Evolutionary conservation across 1,140 invertebrate genomes (phyloP), one percentile per base, ranked within the genome.

Genomic region (Ctenoplectra terminalis): DNA sequence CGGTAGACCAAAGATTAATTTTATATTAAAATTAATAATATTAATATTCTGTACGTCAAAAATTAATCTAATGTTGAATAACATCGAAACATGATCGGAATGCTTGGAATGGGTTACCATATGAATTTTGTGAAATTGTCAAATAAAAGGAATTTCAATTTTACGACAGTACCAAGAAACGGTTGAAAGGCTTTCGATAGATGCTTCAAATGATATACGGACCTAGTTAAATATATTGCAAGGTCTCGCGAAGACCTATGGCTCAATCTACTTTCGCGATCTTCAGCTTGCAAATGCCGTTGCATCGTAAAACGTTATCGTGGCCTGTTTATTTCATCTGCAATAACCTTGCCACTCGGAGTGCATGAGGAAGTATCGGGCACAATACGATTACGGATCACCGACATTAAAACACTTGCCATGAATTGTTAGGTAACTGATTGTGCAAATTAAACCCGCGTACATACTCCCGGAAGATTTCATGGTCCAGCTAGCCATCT

Each of bases 371-470:
- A 72, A 63, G 43, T 60, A 13, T 63, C 56, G 26, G 17, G 8
- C 3, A 31, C 76, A 50, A 50, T 79, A 50, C 56, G 31, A 60
- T 73, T 63, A 63, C 69, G 29, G 26, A 73, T 79, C 56, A 61
- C 43, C 69, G 77, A 50, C 77, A 64, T 73, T 80, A 54, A 64
- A 73, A 80, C 77, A 80, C 69, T 80, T 71, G 46, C 77, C 58
- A 13, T 26, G 58, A 63, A 73, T 56, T 63, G 67, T 79, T 72
- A 29, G 67, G 11, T 72, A 63, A 79, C 56, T 63, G 76, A 80
- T 80, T 34, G 77, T n/a, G 48, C 46, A 40, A 73, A 73, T 80
- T 73, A 80, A 73, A 73, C 34, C n/a, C 46, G 58, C 69, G n/a
- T 37, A 46, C 26, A 13, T 61, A 61, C 77, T 34, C 46, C 58